Evolutionary conservation across 1,140 invertebrate species (phyloP).

Genomic region (Pseudomyrmex gracilis): DNA sequence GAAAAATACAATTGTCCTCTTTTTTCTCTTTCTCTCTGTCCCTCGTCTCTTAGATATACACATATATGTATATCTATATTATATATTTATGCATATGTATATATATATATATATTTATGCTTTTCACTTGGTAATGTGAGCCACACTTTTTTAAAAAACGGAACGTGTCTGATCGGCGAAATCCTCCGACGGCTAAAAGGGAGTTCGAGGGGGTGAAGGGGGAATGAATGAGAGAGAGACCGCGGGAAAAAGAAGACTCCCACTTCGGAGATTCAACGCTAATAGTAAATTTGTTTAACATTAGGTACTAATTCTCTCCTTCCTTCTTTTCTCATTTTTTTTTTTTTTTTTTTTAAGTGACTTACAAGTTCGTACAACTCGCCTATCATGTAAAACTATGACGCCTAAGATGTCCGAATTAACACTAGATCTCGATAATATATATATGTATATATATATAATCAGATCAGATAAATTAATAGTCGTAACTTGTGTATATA

Average conservation of each 20-base stretch:
- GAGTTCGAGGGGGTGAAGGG: not conserved
- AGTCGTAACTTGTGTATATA: conserved; percentile 78
- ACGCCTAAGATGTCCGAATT: conserved; percentile 82
- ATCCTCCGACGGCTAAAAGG: conserved; percentile 24
- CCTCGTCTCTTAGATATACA: conserved; percentile 48
- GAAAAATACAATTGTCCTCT: conserved; percentile 54
- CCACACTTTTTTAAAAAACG: conserved; percentile 48
- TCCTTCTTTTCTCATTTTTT: not conserved
- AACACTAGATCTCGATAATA: conserved; percentile 82
- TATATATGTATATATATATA: conserved; percentile 79
- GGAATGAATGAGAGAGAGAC: not conserved
- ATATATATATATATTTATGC: conserved; percentile 46
- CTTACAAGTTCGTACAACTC: conserved; percentile 79
- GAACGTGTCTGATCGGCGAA: conserved; percentile 49
- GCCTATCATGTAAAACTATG: conserved; percentile 78
- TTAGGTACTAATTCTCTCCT: conserved; percentile 82
- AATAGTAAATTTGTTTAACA: conserved; percentile 79
- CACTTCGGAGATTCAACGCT: conserved; percentile 73
- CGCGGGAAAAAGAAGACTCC: conserved; percentile 34
- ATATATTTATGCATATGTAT: conserved; percentile 33
- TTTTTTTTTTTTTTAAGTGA: conserved; percentile 33
- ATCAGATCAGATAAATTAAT: conserved; percentile 84
- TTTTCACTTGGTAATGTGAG: conserved; percentile 18
- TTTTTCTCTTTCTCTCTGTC: not conserved
- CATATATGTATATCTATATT: conserved; percentile 51